Evolutionary conservation across 2,113 vertebrate species (phyloP).

Genomic region (Atlantisia rogersi): DNA sequence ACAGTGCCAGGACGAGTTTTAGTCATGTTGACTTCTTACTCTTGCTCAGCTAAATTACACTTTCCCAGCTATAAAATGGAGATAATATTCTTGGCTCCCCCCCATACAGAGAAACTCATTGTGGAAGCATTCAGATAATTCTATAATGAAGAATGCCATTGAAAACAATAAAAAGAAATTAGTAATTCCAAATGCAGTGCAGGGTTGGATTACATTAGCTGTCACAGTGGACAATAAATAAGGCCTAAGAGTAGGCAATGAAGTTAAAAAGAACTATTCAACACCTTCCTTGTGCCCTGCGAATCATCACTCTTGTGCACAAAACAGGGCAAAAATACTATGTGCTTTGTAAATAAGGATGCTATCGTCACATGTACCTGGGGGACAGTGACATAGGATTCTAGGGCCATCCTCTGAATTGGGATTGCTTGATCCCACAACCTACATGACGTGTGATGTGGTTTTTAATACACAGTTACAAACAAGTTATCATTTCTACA

Average conservation of each 20-base stretch:
- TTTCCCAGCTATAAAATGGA: not conserved
- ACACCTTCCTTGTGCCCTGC: not conserved
- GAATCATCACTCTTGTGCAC: fast-evolving
- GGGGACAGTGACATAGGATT: not conserved
- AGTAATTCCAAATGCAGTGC: not conserved
- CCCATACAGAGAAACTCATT: not conserved
- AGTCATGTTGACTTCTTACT: not conserved
- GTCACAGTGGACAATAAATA: not conserved
- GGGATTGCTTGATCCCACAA: not conserved
- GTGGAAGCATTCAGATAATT: not conserved
- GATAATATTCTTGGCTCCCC: not conserved
- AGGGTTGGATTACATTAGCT: not conserved
- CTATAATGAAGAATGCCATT: not conserved
- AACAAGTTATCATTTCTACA: not conserved
- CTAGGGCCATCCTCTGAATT: not conserved
- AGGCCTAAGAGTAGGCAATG: not conserved
- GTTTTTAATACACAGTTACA: not conserved
- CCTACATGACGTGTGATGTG: not conserved
- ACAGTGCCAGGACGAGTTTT: not conserved
- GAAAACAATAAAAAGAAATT: constrained; percentile 8
- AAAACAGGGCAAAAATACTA: not conserved
- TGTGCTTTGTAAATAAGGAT: not conserved
- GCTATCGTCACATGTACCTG: not conserved
- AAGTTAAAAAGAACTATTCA: not conserved
- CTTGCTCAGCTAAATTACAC: not conserved